phyloP scores from a whole-genome alignment of 1,140 invertebrate genomes.

The Eriosoma lanigerum region DNA sequence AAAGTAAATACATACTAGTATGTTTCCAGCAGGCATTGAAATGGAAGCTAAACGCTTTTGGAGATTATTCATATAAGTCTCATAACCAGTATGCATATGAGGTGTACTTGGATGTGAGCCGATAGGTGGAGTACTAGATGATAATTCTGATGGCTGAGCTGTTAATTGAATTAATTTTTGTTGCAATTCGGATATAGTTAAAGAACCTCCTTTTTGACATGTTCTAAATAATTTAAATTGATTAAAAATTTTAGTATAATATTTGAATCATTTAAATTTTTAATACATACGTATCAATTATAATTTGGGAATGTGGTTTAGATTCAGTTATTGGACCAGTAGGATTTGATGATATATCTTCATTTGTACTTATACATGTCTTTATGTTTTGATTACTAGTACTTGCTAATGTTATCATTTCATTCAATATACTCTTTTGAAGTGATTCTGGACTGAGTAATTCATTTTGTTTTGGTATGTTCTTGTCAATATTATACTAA shows the following conservation, averaged over 20 bases:
- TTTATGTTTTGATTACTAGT: conserved; percentile 13
- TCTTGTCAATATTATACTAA: conserved; percentile 31
- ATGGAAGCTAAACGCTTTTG: conserved; percentile 66
- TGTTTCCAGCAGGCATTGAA: conserved; percentile 59
- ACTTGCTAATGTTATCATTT: conserved; percentile 42
- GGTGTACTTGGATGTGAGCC: conserved; percentile 64
- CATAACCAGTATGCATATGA: conserved; percentile 61
- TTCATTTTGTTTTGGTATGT: conserved; percentile 25
- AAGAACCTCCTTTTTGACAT: conserved; percentile 57
- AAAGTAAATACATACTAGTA: conserved; percentile 56
- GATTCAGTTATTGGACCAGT: not conserved
- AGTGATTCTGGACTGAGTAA: conserved; percentile 46
- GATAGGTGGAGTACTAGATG: conserved; percentile 60
- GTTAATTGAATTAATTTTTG: conserved; percentile 63
- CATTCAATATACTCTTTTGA: conserved; percentile 35
- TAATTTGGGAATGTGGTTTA: conserved; percentile 36
- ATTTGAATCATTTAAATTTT: no score
- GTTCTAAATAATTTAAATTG: conserved; percentile 21
- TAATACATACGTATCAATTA: conserved; percentile 14
- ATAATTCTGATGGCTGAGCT: conserved; percentile 61
- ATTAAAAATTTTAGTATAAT: not conserved
- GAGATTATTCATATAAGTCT: conserved; percentile 64
- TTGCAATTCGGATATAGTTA: conserved; percentile 63
- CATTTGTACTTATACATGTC: not conserved
- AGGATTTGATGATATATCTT: not conserved